Percentiles rank a stretch among this genome's conserved stretches.
phyloP scores from a whole-genome alignment of 2,113 vertebrate species.

The Propithecus coquereli region DNA sequence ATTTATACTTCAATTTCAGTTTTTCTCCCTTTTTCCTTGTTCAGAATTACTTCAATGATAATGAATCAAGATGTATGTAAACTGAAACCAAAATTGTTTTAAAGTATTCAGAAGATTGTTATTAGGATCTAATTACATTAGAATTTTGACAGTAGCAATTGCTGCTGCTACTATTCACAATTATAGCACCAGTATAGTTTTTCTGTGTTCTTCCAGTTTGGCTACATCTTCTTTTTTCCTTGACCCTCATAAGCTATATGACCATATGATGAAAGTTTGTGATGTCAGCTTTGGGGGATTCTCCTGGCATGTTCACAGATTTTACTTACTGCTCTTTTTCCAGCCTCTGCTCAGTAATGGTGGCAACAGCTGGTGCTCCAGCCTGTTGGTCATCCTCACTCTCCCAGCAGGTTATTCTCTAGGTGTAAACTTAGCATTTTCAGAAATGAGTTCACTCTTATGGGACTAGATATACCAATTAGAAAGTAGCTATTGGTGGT shows the following conservation, averaged over 20 bases:
- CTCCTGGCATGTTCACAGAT: neutral
- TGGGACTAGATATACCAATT: neutral
- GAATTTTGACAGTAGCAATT: constrained; percentile 1
- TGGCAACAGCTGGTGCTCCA: neutral
- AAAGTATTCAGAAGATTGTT: neutral
- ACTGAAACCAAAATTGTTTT: constrained; percentile 6
- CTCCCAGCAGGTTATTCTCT: neutral
- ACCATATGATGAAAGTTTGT: neutral
- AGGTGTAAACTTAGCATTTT: constrained; percentile 25
- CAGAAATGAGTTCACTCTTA: constrained; percentile 17
- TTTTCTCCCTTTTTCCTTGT: neutral
- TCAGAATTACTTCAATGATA: neutral
- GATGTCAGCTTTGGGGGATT: neutral
- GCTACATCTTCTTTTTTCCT: neutral
- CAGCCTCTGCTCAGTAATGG: neutral
- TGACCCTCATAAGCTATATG: neutral
- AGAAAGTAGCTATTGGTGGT: neutral
- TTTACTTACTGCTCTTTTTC: neutral
- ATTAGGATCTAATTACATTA: neutral
- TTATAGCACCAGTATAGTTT: neutral
- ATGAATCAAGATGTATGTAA: constrained; percentile 15
- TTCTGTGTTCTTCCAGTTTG: neutral
- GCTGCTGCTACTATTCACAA: neutral
- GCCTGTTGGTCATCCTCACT: neutral
- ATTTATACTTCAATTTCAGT: neutral